phyloP scores from a whole-genome alignment of 1,140 invertebrate genomes.

The Halesus radiatus region DNA sequence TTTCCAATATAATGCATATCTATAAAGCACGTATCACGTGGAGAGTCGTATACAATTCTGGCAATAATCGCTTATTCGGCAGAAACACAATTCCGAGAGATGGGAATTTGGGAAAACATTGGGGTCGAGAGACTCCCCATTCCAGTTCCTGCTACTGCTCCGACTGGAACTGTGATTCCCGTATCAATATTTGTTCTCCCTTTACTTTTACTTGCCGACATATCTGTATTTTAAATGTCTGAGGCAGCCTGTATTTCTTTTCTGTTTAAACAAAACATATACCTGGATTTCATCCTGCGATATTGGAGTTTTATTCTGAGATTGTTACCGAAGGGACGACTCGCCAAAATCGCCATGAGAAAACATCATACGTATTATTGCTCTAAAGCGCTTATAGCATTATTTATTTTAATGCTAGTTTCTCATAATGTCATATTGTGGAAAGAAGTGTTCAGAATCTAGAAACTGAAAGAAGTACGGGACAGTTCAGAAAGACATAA shows the following conservation, averaged over 20 bases:
- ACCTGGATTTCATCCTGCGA: background rate
- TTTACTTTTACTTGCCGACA: slow-evolving; percentile 1
- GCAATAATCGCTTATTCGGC: slow-evolving; percentile 20
- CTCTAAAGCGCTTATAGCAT: too few species aligned
- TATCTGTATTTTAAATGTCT: slow-evolving; percentile 19
- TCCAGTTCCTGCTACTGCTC: background rate
- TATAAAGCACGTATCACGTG: background rate
- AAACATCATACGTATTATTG: too few species aligned
- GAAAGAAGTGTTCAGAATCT: too few species aligned
- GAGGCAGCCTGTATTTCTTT: slow-evolving; percentile 1
- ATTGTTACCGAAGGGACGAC: too few species aligned
- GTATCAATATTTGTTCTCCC: slow-evolving; percentile 24
- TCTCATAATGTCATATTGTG: too few species aligned
- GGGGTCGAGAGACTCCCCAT: background rate
- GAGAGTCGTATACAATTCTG: slow-evolving; percentile 9
- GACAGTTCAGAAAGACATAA: too few species aligned
- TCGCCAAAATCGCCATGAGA: too few species aligned
- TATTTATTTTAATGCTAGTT: too few species aligned
- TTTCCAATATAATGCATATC: background rate
- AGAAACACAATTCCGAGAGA: slow-evolving; percentile 12
- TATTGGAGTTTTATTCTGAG: background rate
- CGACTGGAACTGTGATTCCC: background rate
- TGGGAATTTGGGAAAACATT: background rate
- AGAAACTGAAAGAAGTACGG: too few species aligned
- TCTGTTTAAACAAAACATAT: background rate